Base-by-base conservation (phyloP, 2,888 invertebrate genomes). In the Furcula furcula region DNA sequence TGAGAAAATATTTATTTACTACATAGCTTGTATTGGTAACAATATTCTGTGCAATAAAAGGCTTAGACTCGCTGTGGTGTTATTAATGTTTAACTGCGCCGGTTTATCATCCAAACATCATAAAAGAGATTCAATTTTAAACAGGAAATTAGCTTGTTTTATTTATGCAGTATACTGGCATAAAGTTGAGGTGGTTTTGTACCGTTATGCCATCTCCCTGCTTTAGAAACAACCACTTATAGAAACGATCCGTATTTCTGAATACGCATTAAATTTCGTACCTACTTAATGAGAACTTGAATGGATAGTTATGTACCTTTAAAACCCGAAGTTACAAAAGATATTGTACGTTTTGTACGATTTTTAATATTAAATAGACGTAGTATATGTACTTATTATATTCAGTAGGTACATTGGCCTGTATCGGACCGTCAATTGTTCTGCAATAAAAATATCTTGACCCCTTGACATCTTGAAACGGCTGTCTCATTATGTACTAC, bases 141-240 rank as follows among this genome's bases (percentile, higher is more conserved):
- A 60, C 72, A 75, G 78, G 76, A 83, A 83, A 83, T 81, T 73
- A 74, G 62, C 68, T 72, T 68, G 65, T 74, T 72, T 70, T 60
- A 70, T 68, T 69, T 75, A 75, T 65, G 69, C 68, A 77, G 71
- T 67, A 58, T 65, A 65, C 60, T 56, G 55, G 65, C 71, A 71
- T 77, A 7, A 25, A 6, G 7, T 14, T 72, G 69, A 75, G 65
- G 75, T 68, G 59, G 64, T 75, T 75, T 75, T 56, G 66, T 78
- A 74, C 83, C 78, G 84, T 82, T 82, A 81, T 36, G 34, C 48
- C 64, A 64, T 67, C 62, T 60, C 67, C 65, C 74, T 66, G 71
- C 62, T 75, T 76, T 71, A 76, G 68, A 66, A 65, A 64, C 56
- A 55, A 56, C 66, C 58, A 66, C 67, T 67, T 69, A 69, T 60